Conservation (phyloP, 2,113 vertebrate species). For the Bettongia penicillata region DNA sequence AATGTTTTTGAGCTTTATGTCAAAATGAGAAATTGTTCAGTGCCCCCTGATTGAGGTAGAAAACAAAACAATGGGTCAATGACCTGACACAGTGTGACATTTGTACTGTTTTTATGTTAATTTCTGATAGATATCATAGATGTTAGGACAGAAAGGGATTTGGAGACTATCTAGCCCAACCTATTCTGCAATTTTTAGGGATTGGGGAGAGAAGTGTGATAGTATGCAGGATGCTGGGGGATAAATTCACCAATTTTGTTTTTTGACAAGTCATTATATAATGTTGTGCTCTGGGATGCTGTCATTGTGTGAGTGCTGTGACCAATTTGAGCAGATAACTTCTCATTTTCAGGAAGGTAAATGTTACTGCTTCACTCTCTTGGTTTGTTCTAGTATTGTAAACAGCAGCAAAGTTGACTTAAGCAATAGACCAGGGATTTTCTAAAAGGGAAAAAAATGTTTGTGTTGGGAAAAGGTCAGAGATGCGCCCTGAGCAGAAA, state of each 20-base stretch:
- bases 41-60: background rate
- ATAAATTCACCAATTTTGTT: background rate
- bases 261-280: background rate
- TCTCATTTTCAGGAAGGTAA: background rate
- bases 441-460: background rate
- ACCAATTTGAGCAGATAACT: conserved; percentile 10
- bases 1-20: background rate
- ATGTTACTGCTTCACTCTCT: conserved; percentile 12
- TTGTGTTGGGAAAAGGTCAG: background rate
- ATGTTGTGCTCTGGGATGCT: background rate
- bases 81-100: background rate
- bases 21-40: background rate
- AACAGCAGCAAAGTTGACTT: conserved; percentile 14
- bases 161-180: background rate
- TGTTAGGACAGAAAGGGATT: background rate
- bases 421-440: background rate
- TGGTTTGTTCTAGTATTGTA: background rate
- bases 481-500: background rate
- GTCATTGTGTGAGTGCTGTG: background rate
- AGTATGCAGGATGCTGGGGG: background rate
- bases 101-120: background rate
- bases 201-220: background rate
- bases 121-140: background rate
- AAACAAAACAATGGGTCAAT: background rate
- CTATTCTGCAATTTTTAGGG: background rate